Evolutionary conservation across 1,140 invertebrate genomes (phyloP), one percentile per base, ranked within the genome.

Genomic region (Dendrolimus kikuchii): DNA sequence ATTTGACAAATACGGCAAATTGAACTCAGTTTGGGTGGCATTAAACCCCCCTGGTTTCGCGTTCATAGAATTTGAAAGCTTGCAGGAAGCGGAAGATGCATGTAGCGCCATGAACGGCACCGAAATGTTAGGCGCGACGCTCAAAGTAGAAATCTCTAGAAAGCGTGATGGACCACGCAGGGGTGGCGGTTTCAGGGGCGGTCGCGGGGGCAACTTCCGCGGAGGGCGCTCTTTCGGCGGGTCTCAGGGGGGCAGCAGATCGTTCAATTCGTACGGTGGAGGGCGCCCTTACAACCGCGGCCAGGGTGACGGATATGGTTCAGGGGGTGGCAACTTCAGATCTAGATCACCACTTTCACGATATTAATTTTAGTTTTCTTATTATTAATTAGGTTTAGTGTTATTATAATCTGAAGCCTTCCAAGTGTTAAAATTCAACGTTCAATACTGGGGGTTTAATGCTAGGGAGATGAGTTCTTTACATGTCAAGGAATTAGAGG

Each of bases 41-140:
- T 88, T 90, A 62, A 90, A 88, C 67, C 89, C 97, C 95, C 63
- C 95, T 93, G 67, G 97, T 64, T 99, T 99, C 90, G 98, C 98
- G 50, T 99, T 99, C 90, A 95, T 99, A 73, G 98, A 99, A 88
- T 99, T 98, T 90, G 95, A 97, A 87, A 97, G 97, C 83, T 91
- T 92, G 71, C 93, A 95, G 74, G 97, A 99, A 89, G 98, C 98
- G 38, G 95, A 98, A 81, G 93, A 97, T 81, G 96, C 97, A 40
- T 96, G 96, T 79, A 93, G 93, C 81, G 94, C 92, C 65, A 90
- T 99, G 73, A 98, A 99, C 88, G 97, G 97, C 57, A 92, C 92
- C 58, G 93, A 94, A 69, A 89, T 95, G 60, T 86, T 94, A 85
- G 94, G 94, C 58, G 92, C 92, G 55, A 95, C 94, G 68, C 88